phyloP scores from a whole-genome alignment of 2,888 invertebrate species.

The Eupithecia abbreviata region DNA sequence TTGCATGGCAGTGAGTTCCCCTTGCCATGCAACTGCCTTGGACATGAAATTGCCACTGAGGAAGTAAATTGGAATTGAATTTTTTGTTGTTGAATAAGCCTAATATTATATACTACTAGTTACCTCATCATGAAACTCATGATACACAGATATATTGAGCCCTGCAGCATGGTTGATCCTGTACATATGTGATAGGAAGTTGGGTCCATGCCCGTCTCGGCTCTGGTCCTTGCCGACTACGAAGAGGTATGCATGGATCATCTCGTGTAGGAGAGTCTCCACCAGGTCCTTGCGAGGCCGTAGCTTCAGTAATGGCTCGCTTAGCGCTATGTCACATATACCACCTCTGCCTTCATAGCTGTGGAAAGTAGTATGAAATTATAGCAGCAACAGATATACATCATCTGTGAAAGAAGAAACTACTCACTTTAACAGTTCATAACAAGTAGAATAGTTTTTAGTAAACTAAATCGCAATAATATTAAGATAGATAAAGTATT shows the following conservation, averaged over 20 bases:
- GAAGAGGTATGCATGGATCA: slow-evolving; percentile 99
- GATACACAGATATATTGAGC: slow-evolving; percentile 95
- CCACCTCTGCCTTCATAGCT: slow-evolving; percentile 89
- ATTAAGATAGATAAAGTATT: too few relatives aligned
- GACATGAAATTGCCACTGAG: too few relatives aligned
- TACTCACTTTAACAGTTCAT: too few relatives aligned
- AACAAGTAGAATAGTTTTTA: too few relatives aligned
- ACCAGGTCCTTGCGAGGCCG: slow-evolving; percentile 97
- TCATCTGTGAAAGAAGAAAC: too few relatives aligned
- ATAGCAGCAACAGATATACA: too few relatives aligned
- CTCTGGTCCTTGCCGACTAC: slow-evolving; percentile 92
- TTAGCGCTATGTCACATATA: slow-evolving; percentile 92
- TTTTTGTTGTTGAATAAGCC: too few relatives aligned
- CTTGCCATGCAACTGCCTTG: too few relatives aligned
- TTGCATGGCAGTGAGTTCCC: too few relatives aligned
- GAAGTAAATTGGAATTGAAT: too few relatives aligned
- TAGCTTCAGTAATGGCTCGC: slow-evolving; percentile 95
- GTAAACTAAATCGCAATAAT: too few relatives aligned
- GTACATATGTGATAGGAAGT: slow-evolving; percentile 96
- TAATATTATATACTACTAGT: neutral
- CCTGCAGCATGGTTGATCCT: slow-evolving; percentile 95
- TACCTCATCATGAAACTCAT: slow-evolving; percentile 97
- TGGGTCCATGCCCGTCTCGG: slow-evolving; percentile 97
- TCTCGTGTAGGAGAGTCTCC: slow-evolving; percentile 99
- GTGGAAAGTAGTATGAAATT: slow-evolving; percentile 16